Conservation (phyloP, 1,140 invertebrate species). For the Ceratitis capitata region DNA sequence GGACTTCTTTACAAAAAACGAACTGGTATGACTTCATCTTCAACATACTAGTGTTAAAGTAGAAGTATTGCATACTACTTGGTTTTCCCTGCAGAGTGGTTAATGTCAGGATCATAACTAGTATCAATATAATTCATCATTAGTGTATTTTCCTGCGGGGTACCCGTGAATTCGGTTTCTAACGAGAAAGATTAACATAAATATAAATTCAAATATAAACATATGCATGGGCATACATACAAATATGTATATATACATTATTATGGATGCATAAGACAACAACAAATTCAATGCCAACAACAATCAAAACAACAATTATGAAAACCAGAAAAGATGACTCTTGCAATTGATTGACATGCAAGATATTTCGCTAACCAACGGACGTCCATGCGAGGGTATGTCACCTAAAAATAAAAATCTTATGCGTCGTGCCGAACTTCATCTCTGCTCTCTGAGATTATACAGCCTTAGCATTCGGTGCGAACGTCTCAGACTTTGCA, state of each 20-base stretch:
- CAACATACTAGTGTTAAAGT: too few relatives aligned
- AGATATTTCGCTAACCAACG: slow-evolving; percentile 48
- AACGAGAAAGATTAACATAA: too few relatives aligned
- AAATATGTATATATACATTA: neutral
- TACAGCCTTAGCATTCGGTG: neutral
- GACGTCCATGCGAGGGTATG: slow-evolving; percentile 62
- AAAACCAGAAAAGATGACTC: neutral
- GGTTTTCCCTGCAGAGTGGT: too few relatives aligned
- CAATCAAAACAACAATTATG: neutral
- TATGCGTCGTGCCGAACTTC: slow-evolving; percentile 52
- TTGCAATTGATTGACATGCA: slow-evolving; percentile 41
- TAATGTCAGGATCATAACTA: too few relatives aligned
- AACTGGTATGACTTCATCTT: too few relatives aligned
- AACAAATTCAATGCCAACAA: neutral
- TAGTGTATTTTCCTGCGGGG: too few relatives aligned
- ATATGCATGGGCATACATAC: too few relatives aligned
- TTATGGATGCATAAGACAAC: neutral
- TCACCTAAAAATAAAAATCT: slow-evolving; percentile 65
- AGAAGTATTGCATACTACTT: too few relatives aligned
- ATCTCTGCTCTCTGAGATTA: neutral
- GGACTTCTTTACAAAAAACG: too few relatives aligned
- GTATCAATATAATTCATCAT: too few relatives aligned
- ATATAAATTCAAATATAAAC: too few relatives aligned
- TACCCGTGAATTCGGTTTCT: too few relatives aligned
- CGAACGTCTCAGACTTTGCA: neutral